Evolutionary conservation across 2,888 invertebrate genomes (phyloP), one percentile per base, ranked within the genome.

Genomic region (Brachynemurus nebulosus): DNA sequence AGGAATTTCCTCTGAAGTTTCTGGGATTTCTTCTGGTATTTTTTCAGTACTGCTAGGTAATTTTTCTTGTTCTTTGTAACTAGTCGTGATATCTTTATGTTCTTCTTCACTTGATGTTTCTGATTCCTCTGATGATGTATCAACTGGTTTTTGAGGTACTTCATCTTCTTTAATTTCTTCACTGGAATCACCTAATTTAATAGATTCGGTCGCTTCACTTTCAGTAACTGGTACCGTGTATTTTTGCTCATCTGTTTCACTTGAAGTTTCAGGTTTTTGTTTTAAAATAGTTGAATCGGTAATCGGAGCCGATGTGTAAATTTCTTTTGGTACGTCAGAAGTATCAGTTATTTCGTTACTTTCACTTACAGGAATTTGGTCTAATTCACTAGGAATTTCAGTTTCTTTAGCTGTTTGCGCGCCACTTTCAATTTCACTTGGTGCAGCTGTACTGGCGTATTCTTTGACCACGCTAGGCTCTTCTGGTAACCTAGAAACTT

Each of bases 401-500:
- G 5, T 27, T 27, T 18, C 39, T 39, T 11, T 9, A 14, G n/a
- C 36, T 14, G 12, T 14, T 3, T 4, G n/a, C n/a, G n/a, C n/a
- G n/a, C n/a, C n/a, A n/a, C n/a, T 30, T 30, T 30, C 30, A 30
- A 12, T 30, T 4, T 30, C 30, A 4, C 11, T 30, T 30, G 30
- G 30, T n/a, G n/a, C n/a, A n/a, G n/a, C 1, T 4, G 12, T 21
- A 12, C 11, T 6, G 3, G 12, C 8, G 19, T 34, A n/a, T 3
- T n/a, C 21, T 20, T 4, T 8, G 7, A 34, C 27, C 8, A 18
- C 34, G 11, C 20, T 20, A 9, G 11, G 16, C 20, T 16, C 34
- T 42, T 50, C 50, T 27, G 35, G 25, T 48, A 38, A 41, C 34
- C 44, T 45, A 33, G 40, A 23, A 18, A n/a, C 21, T 37, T 23